Evolutionary conservation across 2,797 vertebrate genomes (phyloP).

Genomic region (Spheniscus humboldti): DNA sequence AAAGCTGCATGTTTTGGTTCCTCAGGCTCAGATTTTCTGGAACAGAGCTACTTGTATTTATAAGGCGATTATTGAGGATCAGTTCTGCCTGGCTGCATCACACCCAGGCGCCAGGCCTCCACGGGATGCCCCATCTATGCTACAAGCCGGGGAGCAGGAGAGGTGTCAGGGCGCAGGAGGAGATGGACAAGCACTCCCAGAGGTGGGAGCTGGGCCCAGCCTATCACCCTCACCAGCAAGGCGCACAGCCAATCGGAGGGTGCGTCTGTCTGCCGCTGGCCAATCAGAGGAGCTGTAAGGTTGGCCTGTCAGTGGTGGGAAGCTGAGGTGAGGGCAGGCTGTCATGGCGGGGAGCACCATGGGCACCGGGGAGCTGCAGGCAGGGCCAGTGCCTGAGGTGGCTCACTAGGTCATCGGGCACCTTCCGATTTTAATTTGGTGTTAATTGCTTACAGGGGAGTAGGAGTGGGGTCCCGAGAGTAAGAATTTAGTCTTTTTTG

Average conservation of each 20-base stretch:
- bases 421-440: not conserved
- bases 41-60: conserved; percentile 21
- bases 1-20: not conserved
- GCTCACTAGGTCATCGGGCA: rapidly evolving
- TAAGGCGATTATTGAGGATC: not conserved
- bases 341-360: rapidly evolving
- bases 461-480: not conserved
- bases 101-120: not conserved
- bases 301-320: not conserved
- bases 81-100: not conserved
- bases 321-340: not conserved
- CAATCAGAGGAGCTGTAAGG: not conserved
- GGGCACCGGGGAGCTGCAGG: not conserved
- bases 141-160: rapidly evolving
- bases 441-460: not conserved
- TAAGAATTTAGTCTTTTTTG: not conserved
- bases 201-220: not conserved
- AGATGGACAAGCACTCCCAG: not conserved
- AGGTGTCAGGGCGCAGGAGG: not conserved
- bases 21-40: not conserved
- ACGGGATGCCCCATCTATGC: rapidly evolving
- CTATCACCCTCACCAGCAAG: not conserved
- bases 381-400: not conserved
- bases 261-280: not conserved
- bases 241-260: not conserved